phyloP scores from a whole-genome alignment of 2,113 vertebrate species.

The Cyprinodon variegatus region DNA sequence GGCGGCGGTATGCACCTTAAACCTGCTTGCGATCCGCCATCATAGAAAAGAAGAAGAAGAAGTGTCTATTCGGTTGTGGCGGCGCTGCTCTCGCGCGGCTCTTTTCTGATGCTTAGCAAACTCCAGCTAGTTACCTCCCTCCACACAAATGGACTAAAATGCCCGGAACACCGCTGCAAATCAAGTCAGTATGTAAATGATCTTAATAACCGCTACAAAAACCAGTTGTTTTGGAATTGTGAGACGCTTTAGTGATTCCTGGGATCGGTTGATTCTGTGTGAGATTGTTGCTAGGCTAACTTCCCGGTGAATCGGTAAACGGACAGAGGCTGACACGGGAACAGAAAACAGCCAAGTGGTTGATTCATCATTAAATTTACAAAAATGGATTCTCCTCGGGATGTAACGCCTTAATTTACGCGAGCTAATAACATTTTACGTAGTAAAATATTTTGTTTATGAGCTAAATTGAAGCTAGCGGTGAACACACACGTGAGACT shows the following conservation, averaged over 20 bases:
- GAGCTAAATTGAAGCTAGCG: constrained; percentile 17
- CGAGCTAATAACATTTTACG: background rate
- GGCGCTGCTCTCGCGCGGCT: background rate
- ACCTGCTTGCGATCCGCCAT: too few relatives aligned
- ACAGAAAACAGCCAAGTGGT: background rate
- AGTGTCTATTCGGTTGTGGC: background rate
- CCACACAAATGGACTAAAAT: background rate
- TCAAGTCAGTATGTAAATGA: background rate
- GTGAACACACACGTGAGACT: background rate
- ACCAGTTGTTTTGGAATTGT: background rate
- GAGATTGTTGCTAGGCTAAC: constrained; percentile 53
- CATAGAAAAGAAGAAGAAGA: background rate
- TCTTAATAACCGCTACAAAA: background rate
- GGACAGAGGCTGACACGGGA: background rate
- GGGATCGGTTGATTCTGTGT: background rate
- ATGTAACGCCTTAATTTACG: background rate
- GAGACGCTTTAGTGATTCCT: background rate
- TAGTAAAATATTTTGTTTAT: background rate
- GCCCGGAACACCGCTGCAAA: background rate
- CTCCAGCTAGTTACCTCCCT: background rate
- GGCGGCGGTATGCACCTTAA: too few relatives aligned
- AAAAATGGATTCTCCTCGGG: background rate
- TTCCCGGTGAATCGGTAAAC: constrained; percentile 12
- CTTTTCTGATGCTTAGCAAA: background rate
- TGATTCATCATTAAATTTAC: background rate